phyloP scores from a whole-genome alignment of 2,113 vertebrate genomes.

The Prunella fulvescens region DNA sequence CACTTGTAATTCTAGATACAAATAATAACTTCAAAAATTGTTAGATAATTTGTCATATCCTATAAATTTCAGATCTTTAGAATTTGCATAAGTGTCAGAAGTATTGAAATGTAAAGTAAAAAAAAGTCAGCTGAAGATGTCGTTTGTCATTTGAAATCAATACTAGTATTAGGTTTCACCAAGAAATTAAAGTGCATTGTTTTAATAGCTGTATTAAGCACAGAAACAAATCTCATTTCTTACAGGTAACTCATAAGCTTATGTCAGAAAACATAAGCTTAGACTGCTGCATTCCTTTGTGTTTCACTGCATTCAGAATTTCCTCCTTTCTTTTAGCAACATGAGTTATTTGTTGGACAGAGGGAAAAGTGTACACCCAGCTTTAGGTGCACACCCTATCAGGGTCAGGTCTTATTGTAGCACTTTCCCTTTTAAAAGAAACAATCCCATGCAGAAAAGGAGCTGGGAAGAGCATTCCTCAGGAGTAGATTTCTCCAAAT shows the following conservation, averaged over 20 bases:
- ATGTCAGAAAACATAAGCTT: neutral
- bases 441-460: fast-evolving
- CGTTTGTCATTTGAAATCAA: neutral
- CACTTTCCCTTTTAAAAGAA: neutral
- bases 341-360: neutral
- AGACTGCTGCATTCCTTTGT: neutral
- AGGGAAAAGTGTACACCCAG: fast-evolving
- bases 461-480: neutral
- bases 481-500: neutral
- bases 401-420: neutral
- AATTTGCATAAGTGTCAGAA: neutral
- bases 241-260: neutral
- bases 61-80: neutral
- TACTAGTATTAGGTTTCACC: neutral
- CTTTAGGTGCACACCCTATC: fast-evolving
- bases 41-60: neutral
- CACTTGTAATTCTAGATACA: neutral
- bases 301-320: neutral
- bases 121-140: neutral
- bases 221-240: neutral
- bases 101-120: neutral
- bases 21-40: neutral
- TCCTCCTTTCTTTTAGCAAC: neutral
- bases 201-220: neutral
- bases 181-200: neutral